Evolutionary conservation across 2,797 vertebrate species (phyloP).

Genomic region (Halcyon smyrnensis): DNA sequence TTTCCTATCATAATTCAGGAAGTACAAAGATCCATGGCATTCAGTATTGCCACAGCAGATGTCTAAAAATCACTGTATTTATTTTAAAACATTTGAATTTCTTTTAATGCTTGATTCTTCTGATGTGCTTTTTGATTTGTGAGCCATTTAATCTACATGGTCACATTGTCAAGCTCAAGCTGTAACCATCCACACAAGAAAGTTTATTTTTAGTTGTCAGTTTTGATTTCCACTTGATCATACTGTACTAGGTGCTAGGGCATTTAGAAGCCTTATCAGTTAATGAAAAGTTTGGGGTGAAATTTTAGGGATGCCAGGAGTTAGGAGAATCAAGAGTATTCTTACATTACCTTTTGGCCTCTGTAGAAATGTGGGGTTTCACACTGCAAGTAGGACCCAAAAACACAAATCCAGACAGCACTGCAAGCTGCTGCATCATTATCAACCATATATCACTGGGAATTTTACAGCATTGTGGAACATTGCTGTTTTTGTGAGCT

Average conservation of each 20-base stretch:
- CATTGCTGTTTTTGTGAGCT: not conserved
- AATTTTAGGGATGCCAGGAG: not conserved
- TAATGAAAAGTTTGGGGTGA: not conserved
- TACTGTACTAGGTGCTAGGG: not conserved
- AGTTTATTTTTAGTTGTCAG: not conserved
- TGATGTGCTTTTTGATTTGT: conserved; percentile 1
- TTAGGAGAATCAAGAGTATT: not conserved
- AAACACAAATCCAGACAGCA: not conserved
- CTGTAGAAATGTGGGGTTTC: not conserved
- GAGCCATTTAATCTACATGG: not conserved
- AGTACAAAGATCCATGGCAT: conserved; percentile 12
- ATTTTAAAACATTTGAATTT: conserved; percentile 36
- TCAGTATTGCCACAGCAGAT: conserved; percentile 5
- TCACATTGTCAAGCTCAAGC: not conserved
- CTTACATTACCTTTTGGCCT: not conserved
- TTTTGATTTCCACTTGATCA: not conserved
- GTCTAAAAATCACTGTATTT: conserved; percentile 9
- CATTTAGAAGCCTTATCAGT: not conserved
- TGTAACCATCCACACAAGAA: not conserved
- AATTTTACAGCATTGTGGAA: not conserved
- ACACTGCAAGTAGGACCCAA: not conserved
- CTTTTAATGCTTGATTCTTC: not conserved
- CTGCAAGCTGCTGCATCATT: not conserved
- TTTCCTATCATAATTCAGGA: conserved; percentile 4
- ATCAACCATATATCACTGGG: not conserved